Evolutionary conservation across 2,888 invertebrate species (phyloP).

Genomic region (Volucella inflata): DNA sequence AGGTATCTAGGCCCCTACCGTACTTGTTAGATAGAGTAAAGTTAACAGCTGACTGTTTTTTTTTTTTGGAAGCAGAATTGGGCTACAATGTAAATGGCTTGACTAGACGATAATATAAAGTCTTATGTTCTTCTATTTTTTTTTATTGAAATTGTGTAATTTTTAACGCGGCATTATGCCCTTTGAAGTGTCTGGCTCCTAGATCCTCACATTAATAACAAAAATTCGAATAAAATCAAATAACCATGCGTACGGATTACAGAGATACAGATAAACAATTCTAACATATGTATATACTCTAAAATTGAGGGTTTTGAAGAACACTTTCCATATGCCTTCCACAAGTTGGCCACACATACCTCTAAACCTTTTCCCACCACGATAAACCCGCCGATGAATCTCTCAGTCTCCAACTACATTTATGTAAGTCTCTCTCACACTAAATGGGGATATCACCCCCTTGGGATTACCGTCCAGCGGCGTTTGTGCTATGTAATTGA

Average conservation of each 20-base stretch:
- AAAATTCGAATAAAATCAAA: no score
- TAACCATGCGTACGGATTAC: neutral
- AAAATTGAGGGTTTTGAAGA: neutral
- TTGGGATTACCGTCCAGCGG: neutral
- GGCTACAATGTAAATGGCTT: no score
- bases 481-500: neutral
- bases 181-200: no score
- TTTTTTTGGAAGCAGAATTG: no score
- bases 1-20: no score
- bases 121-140: no score
- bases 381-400: conserved; percentile 32
- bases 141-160: no score
- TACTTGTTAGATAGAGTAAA: no score
- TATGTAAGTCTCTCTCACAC: conserved; percentile 30
- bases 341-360: conserved; percentile 1
- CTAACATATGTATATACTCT: neutral
- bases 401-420: neutral
- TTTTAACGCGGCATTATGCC: no score
- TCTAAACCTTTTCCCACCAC: conserved; percentile 18
- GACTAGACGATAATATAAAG: no score
- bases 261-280: neutral
- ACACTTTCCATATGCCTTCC: neutral
- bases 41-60: no score
- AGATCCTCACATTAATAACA: no score
- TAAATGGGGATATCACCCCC: neutral